phyloP scores from a whole-genome alignment of 1,140 invertebrate species.

The Stratiolaelaps scimitus region DNA sequence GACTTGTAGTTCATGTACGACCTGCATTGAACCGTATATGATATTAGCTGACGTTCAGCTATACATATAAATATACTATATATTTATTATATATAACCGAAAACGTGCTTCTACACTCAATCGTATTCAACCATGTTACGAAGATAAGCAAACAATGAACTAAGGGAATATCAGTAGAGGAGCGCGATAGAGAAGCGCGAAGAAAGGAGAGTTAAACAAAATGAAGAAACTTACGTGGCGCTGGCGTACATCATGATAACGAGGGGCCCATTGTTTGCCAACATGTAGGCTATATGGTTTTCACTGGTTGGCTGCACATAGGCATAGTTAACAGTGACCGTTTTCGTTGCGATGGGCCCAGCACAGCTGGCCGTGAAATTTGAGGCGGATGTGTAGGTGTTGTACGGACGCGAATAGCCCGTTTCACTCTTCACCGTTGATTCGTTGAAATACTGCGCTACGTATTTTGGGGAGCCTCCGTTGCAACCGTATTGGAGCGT shows the following conservation, averaged over 20 bases:
- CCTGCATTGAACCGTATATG: no score
- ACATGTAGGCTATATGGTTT: not conserved
- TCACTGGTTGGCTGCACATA: not conserved
- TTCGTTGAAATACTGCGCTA: conserved; percentile 2
- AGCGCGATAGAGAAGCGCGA: no score
- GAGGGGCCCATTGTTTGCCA: not conserved
- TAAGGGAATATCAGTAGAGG: no score
- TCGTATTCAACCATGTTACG: no score
- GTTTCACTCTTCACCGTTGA: no score
- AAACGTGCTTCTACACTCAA: no score
- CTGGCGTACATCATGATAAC: not conserved
- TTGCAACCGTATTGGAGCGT: not conserved
- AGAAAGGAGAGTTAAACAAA: no score
- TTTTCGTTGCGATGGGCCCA: not conserved
- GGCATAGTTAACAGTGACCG: not conserved
- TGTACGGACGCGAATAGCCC: no score
- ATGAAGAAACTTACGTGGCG: no score
- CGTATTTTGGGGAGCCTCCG: not conserved
- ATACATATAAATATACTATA: not conserved
- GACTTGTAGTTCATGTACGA: no score
- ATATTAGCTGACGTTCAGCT: not conserved
- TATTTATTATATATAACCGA: no score
- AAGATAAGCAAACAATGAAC: no score
- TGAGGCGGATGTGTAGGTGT: not conserved
- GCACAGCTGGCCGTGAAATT: not conserved